Evolutionary conservation across 2,888 invertebrate genomes (phyloP).

Genomic region (Syrista parreyssii): DNA sequence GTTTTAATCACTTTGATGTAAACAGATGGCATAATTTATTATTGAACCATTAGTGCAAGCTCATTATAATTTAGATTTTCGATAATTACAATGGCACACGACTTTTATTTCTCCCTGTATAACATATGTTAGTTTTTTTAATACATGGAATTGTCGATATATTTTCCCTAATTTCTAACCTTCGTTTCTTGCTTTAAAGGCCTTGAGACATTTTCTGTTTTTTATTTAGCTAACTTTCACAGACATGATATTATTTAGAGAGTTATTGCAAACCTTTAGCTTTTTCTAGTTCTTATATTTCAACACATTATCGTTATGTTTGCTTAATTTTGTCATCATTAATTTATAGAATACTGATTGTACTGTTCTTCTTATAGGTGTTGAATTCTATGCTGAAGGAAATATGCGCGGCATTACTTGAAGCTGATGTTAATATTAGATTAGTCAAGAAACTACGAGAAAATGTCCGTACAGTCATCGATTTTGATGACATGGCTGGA

Average conservation of each 20-base stretch:
- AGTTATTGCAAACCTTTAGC: neutral
- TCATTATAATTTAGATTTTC: neutral
- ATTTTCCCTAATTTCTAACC: constrained; percentile 1
- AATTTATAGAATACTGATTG: neutral
- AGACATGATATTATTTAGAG: neutral
- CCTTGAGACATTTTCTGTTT: constrained; percentile 36
- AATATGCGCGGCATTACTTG: constrained; percentile 95
- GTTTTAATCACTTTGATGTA: constrained; percentile 34
- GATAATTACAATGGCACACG: neutral
- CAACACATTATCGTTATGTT: constrained; percentile 13
- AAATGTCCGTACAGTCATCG: constrained; percentile 97
- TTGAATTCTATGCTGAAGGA: constrained; percentile 99
- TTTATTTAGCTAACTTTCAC: constrained; percentile 7
- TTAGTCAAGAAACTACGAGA: constrained; percentile 95
- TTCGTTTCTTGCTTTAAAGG: constrained; percentile 17
- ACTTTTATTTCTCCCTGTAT: neutral
- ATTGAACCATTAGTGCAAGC: constrained; percentile 11
- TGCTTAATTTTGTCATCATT: neutral
- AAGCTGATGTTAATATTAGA: constrained; percentile 97
- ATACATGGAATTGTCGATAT: neutral
- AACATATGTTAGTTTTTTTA: neutral
- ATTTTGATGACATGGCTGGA: constrained; percentile 99
- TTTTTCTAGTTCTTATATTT: constrained; percentile 9
- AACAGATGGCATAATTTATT: constrained; percentile 47
- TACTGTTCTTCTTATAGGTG: constrained; percentile 73